These are phyloP conservation scores for Zapus hudsonius DNA, from an alignment of 2,113 vertebrate species.

Conservation along the genomic window DNA sequence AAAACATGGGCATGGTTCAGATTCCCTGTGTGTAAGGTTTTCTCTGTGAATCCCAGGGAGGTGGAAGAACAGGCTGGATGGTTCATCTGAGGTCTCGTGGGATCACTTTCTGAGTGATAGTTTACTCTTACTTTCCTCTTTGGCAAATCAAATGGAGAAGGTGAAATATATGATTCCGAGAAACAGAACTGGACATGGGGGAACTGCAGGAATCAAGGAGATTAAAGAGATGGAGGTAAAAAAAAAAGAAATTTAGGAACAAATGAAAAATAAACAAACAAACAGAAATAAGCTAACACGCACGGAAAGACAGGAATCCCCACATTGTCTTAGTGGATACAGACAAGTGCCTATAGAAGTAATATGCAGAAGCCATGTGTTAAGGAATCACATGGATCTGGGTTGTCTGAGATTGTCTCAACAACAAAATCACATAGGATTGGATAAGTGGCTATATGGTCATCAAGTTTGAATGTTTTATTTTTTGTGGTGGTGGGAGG, in stretches of 20 bases:
- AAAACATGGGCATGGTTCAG: background rate
- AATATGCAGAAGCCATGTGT: background rate
- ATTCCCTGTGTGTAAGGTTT: background rate
- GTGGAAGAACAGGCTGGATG: background rate
- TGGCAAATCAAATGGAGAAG: background rate
- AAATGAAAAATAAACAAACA: background rate
- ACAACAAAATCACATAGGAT: background rate
- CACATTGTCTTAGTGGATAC: background rate
- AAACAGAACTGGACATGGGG: background rate
- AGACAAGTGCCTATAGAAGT: background rate
- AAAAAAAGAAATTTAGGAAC: background rate
- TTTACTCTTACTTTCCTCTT: conserved; percentile 26
- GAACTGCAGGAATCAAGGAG: background rate
- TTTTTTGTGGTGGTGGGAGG: background rate
- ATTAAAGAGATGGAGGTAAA: background rate
- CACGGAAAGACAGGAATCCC: background rate
- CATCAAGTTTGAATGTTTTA: background rate
- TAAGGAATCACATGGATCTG: background rate
- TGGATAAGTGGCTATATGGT: background rate
- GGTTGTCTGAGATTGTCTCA: background rate
- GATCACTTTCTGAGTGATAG: conserved; percentile 9
- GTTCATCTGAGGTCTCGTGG: conserved; percentile 25
- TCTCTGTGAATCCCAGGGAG: background rate
- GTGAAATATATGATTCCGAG: background rate
- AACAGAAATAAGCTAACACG: background rate